These are phyloP conservation scores for Lissocephala sabroskyi DNA, from an alignment of 2,888 invertebrate genomes.

Conservation along the genomic window DNA sequence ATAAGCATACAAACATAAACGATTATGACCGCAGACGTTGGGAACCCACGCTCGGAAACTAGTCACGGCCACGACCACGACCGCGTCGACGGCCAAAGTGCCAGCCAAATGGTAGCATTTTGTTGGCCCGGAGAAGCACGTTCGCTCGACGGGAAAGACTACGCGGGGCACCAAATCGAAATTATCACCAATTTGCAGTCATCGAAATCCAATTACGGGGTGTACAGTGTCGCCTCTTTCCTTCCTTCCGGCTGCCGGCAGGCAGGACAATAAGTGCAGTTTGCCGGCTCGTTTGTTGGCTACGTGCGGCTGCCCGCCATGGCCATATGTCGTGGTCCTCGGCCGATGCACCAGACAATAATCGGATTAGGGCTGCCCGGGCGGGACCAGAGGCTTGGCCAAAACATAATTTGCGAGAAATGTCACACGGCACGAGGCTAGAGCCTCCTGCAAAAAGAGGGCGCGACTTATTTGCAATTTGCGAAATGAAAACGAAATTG, in stretches of 20 bases:
- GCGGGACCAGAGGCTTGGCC: constrained; percentile 17
- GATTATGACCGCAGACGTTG: constrained; percentile 12
- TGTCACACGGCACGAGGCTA: constrained; percentile 51
- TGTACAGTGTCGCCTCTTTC: constrained; percentile 9
- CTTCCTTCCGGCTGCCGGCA: constrained; percentile 11
- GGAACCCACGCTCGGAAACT: constrained; percentile 36
- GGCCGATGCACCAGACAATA: constrained; percentile 26
- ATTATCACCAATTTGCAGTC: constrained; percentile 71
- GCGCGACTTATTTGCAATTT: constrained; percentile 61
- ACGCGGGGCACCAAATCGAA: constrained; percentile 53
- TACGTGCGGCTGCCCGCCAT: constrained; percentile 30
- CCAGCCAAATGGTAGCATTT: constrained; percentile 39
- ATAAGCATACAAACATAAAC: background rate
- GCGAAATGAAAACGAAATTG: constrained; percentile 43
- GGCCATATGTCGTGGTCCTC: constrained; percentile 45
- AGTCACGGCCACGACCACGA: constrained; percentile 37
- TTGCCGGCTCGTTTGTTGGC: background rate
- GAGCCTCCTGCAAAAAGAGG: constrained; percentile 1
- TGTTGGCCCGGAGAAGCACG: constrained; percentile 47
- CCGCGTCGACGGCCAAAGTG: no score
- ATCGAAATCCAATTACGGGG: constrained; percentile 68
- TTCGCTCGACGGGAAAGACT: constrained; percentile 26
- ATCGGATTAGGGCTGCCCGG: constrained; percentile 55
- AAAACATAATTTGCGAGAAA: constrained; percentile 63
- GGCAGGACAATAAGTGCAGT: constrained; percentile 25